Base-by-base conservation (phyloP, 2,113 vertebrate species). In the Neodon shergylaensis region DNA sequence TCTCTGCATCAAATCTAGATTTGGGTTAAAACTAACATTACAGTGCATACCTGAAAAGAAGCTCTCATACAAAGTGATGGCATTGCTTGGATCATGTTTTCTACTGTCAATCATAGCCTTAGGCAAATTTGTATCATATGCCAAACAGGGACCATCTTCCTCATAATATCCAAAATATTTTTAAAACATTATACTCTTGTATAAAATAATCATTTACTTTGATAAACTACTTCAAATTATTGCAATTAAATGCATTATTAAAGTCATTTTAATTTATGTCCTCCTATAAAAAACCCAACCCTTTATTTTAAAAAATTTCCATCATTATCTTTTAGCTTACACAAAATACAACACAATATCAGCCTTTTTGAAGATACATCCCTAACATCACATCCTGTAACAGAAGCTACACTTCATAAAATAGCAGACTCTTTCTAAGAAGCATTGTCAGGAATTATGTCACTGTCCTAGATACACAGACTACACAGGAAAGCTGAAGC, bases 151-250 rank as follows among this genome's bases (percentile, higher is more conserved):
- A 85, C 16, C 24, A 47, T 88, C 58, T 96, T 85, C 11, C 17
- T 83, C 82, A 66, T 47, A 58, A 88, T 58, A 33, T 85, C 17
- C 17, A 42, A 73, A 70, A 11, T 65, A 68, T 39, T 92, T 68
- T 19, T 11, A 54, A 87, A 92, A 66, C 49, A 73, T 65, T 17
- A 26, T 16, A 39, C 26, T 91, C 31, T 61, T 61, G 78, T 74
- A 22, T 79, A 76, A 47, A 65, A 61, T 79, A 70, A 78, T 12
- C 24, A 84, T 92, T 94, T 92, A 9, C 73, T 84, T 90, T 88
- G 84, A 88, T 63, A 90, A 73, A 24, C 33, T 68, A 82, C 89
- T 95, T 88, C 77, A 61, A 90, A n/a, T 90, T 74, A 87, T 58
- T 26, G 39, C 16, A 84, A 13, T 91, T 4, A 82, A 12, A 19